Conservation (phyloP, 2,888 invertebrate genomes). For the Pomacea canaliculata region DNA sequence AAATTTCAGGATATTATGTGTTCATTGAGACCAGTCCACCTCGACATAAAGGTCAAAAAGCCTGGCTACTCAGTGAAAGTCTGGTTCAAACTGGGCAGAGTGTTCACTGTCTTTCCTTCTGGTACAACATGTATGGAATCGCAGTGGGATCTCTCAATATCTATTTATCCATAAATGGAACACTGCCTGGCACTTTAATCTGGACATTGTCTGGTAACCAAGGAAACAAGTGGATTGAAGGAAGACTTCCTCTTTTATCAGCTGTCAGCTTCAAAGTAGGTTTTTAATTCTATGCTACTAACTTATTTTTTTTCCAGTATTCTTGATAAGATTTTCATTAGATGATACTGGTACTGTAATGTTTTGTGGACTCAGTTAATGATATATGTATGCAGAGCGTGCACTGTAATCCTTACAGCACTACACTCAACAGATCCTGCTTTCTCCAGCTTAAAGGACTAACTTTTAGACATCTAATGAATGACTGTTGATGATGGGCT, state of each 20-base stretch:
- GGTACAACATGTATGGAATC: conserved; percentile 65
- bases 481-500: too few species aligned
- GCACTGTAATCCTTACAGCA: too few species aligned
- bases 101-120: conserved; percentile 57
- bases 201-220: conserved; percentile 56
- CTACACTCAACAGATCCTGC: too few species aligned
- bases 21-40: conserved; percentile 58
- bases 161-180: conserved; percentile 46
- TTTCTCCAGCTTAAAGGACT: too few species aligned
- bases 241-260: conserved; percentile 45
- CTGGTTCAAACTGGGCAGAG: conserved; percentile 42
- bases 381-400: too few species aligned
- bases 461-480: too few species aligned
- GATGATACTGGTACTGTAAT: too few species aligned
- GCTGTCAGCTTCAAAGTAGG: conserved; percentile 46
- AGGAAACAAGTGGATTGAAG: conserved; percentile 50
- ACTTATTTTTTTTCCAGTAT: too few species aligned
- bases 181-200: conserved; percentile 39
- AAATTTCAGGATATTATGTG: conserved; percentile 43
- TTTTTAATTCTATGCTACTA: not conserved
- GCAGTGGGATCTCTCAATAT: conserved; percentile 57
- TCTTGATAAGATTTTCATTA: too few species aligned
- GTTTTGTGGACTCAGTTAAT: too few species aligned
- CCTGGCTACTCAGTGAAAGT: conserved; percentile 50
- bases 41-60: conserved; percentile 49